Conservation (phyloP, 2,113 vertebrate species). For the Actenoides hombroni region DNA sequence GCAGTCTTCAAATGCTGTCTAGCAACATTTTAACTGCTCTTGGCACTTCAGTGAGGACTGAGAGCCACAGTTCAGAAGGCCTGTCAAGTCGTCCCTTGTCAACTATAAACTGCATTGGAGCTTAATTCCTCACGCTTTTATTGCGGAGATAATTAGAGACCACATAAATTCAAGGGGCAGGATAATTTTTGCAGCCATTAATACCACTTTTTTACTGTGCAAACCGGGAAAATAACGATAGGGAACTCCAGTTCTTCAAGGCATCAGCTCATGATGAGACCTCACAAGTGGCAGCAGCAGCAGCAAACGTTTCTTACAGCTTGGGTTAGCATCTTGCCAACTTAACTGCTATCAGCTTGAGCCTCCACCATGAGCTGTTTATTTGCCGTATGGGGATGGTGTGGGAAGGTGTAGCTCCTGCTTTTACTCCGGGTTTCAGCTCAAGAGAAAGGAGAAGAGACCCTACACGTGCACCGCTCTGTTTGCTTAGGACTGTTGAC, state of each 20-base stretch:
- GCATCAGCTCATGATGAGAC: background rate
- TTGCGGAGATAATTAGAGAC: constrained; percentile 50
- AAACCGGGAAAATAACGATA: constrained; percentile 24
- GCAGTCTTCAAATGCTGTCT: background rate
- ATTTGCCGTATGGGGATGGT: background rate
- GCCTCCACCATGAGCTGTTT: background rate
- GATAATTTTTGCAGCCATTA: background rate
- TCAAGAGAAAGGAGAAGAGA: background rate
- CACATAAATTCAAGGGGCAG: background rate
- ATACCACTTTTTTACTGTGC: background rate
- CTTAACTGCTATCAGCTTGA: background rate
- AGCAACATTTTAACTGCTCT: background rate
- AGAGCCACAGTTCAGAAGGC: background rate
- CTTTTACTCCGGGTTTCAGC: background rate
- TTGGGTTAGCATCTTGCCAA: background rate
- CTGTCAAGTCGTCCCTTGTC: background rate
- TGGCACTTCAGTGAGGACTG: background rate
- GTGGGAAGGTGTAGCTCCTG: background rate
- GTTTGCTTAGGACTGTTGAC: constrained; percentile 4
- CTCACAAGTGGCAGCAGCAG: constrained; percentile 23
- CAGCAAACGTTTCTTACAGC: background rate
- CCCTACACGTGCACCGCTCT: background rate
- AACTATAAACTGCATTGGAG: background rate
- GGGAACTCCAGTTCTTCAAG: constrained; percentile 1
- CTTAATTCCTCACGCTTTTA: constrained; percentile 25